Evolutionary conservation across 2,113 vertebrate genomes (phyloP).

Genomic region (Neolamprologus modestus): DNA sequence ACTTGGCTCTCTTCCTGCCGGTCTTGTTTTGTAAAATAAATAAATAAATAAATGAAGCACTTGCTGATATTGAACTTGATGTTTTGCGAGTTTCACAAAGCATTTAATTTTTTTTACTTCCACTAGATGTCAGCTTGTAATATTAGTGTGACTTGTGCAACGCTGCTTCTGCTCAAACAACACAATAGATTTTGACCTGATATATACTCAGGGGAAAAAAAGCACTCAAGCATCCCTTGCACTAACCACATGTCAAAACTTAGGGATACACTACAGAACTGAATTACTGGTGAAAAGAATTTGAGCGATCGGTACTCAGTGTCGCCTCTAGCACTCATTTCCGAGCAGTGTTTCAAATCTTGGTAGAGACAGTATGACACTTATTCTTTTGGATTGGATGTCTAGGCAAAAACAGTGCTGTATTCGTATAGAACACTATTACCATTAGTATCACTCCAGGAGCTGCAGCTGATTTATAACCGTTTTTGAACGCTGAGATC

Average conservation of each 20-base stretch:
- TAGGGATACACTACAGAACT: background rate
- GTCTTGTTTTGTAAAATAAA: background rate
- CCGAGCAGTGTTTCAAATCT: background rate
- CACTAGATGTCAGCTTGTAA: background rate
- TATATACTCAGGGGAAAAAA: accelerated
- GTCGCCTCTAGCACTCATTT: background rate
- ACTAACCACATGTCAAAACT: background rate
- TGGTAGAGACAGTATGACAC: constrained; percentile 11
- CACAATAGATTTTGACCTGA: background rate
- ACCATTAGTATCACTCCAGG: constrained; percentile 10
- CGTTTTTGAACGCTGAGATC: background rate
- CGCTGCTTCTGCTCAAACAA: background rate
- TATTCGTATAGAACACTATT: constrained; percentile 16
- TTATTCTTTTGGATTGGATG: constrained; percentile 3
- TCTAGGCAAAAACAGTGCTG: background rate
- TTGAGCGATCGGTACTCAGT: constrained; percentile 11
- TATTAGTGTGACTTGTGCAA: background rate
- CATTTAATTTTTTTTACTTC: background rate
- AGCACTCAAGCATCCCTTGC: background rate
- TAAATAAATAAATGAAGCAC: background rate
- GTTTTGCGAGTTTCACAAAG: background rate
- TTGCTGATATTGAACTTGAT: background rate
- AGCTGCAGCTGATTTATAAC: constrained; percentile 8
- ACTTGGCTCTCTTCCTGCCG: background rate
- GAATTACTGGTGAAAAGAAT: constrained; percentile 14